Percentiles rank a stretch among this genome's conserved stretches.
phyloP scores from a whole-genome alignment of 2,888 invertebrate species.

The Malacosoma neustria region DNA sequence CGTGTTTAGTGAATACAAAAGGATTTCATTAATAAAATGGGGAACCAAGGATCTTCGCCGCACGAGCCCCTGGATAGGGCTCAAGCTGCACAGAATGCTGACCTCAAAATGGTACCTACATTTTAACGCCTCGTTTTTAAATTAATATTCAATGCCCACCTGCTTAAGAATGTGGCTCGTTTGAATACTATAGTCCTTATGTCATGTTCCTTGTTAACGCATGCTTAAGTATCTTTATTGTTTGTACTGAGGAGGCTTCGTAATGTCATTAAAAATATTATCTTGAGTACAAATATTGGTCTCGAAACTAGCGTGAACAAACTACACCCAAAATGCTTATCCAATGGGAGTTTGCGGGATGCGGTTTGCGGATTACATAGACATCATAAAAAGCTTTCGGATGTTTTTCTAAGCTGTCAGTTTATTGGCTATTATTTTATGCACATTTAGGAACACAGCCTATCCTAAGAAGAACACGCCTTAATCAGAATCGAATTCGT shows the following conservation, averaged over 20 bases:
- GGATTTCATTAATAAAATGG: constrained; percentile 69
- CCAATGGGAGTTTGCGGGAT: no score
- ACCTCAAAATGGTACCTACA: constrained; percentile 60
- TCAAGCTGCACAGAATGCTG: constrained; percentile 58
- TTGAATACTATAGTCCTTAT: constrained; percentile 7
- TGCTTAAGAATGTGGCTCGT: constrained; percentile 3
- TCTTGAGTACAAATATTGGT: no score
- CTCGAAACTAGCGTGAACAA: no score
- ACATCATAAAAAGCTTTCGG: no score
- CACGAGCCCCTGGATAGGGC: constrained; percentile 88
- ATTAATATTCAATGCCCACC: neutral
- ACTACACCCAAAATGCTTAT: no score
- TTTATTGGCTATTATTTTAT: no score
- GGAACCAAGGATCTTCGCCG: constrained; percentile 87
- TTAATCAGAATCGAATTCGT: no score
- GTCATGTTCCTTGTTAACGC: constrained; percentile 3
- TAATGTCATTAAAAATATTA: neutral
- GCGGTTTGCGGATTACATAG: no score
- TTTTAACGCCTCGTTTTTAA: neutral
- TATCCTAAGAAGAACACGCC: no score
- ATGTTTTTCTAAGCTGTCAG: no score
- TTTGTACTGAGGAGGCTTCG: neutral
- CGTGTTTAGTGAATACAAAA: constrained; percentile 23
- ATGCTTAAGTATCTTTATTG: constrained; percentile 5
- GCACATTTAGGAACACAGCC: no score